Conservation (phyloP, 2,888 invertebrate genomes). For the Apotomis betuletana region DNA sequence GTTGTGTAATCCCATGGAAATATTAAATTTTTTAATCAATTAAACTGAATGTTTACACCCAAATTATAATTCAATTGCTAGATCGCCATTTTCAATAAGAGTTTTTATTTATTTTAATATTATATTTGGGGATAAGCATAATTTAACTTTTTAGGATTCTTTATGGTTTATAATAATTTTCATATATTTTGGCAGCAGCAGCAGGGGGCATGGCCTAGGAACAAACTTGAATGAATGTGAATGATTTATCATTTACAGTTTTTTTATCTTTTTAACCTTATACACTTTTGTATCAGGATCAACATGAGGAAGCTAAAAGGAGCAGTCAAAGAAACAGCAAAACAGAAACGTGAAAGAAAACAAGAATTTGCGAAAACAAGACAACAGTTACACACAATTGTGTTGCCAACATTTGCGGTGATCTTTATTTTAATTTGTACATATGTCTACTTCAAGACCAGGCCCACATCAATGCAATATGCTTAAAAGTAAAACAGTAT, state of each 20-base stretch:
- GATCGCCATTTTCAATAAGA: no score
- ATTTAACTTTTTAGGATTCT: no score
- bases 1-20: no score
- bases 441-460: conserved; percentile 91
- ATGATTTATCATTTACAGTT: background rate
- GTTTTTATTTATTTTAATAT: no score
- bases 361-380: conserved; percentile 92
- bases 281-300: conserved; percentile 54
- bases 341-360: conserved; percentile 92
- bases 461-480: conserved; percentile 82
- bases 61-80: no score
- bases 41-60: no score
- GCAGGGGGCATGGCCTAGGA: no score
- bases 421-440: conserved; percentile 88
- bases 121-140: no score
- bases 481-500: conserved; percentile 53
- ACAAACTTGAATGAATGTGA: no score
- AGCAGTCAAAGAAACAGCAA: conserved; percentile 91
- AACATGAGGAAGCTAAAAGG: conserved; percentile 92
- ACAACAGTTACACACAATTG: conserved; percentile 90
- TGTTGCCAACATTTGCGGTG: conserved; percentile 88
- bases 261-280: conserved; percentile 21
- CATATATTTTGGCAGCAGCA: no score
- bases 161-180: no score
- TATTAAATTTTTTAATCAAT: no score